Evolutionary conservation across 2,797 vertebrate genomes (phyloP).

Genomic region (Phylloscopus collybita): DNA sequence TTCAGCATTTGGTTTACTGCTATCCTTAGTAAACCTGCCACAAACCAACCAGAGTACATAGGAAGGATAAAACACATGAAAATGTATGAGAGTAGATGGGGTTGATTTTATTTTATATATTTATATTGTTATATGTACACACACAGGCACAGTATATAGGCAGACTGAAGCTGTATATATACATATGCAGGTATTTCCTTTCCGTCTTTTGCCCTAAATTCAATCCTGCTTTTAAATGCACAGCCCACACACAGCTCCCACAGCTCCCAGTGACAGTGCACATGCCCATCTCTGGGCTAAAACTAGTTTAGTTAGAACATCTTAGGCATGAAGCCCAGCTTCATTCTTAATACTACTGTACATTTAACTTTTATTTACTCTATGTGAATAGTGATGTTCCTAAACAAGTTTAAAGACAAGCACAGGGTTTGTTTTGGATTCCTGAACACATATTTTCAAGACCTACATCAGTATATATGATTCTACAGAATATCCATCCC

Average conservation of each 20-base stretch:
- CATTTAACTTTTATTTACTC: neutral
- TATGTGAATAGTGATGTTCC: accelerated
- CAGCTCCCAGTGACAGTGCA: neutral
- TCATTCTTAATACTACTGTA: neutral
- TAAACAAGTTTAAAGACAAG: neutral
- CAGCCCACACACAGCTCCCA: neutral
- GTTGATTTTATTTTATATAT: neutral
- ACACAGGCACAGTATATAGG: accelerated
- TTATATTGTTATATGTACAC: neutral
- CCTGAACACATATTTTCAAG: neutral
- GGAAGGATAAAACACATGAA: neutral
- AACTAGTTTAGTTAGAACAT: neutral
- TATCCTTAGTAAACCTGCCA: neutral
- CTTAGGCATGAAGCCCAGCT: neutral
- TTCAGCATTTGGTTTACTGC: neutral
- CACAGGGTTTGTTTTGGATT: neutral
- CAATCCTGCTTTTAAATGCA: neutral
- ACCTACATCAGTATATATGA: neutral
- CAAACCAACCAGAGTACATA: neutral
- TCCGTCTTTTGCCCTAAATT: neutral
- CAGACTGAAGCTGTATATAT: neutral
- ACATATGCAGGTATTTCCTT: neutral
- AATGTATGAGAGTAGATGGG: neutral
- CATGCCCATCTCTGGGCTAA: neutral
- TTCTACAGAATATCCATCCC: neutral